Conservation (phyloP, 2,113 vertebrate genomes). For the sheep (Ovis aries) region DNA sequence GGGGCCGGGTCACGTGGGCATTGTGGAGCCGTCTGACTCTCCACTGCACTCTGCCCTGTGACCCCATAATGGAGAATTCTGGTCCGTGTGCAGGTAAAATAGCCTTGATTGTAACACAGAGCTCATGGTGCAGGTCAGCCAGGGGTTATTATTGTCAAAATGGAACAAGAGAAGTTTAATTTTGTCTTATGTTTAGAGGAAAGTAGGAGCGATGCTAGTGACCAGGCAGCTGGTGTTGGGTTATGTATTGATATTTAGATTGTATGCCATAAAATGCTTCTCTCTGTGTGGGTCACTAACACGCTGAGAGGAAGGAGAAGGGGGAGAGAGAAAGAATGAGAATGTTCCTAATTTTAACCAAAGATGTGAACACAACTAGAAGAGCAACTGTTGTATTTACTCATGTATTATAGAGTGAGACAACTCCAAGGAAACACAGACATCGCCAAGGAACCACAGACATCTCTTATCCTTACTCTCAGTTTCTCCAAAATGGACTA, state of each 20-base stretch:
- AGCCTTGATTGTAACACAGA: background rate
- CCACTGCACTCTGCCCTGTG: background rate
- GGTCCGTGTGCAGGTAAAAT: conserved; percentile 45
- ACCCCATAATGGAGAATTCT: background rate
- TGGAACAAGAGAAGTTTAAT: background rate
- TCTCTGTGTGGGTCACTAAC: background rate
- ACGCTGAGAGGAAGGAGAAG: background rate
- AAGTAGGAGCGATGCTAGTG: background rate
- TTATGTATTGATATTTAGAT: background rate
- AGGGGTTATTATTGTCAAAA: conserved; percentile 29
- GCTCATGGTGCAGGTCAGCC: background rate
- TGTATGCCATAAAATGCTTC: background rate
- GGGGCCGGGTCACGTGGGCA: conserved; percentile 58
- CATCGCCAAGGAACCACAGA: background rate
- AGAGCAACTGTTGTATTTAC: background rate
- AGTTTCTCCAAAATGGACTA: background rate
- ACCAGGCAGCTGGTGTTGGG: background rate
- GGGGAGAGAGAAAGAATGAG: background rate
- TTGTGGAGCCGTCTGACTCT: background rate
- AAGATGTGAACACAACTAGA: background rate
- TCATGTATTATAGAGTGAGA: background rate
- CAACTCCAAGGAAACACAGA: background rate
- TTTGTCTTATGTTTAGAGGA: conserved; percentile 18
- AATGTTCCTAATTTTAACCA: background rate
- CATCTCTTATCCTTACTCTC: background rate